Percentiles rank a stretch among this genome's conserved stretches.
Evolutionary conservation across 2,888 invertebrate species (phyloP).

Genomic region (Himalopsyche kuldschensis): DNA sequence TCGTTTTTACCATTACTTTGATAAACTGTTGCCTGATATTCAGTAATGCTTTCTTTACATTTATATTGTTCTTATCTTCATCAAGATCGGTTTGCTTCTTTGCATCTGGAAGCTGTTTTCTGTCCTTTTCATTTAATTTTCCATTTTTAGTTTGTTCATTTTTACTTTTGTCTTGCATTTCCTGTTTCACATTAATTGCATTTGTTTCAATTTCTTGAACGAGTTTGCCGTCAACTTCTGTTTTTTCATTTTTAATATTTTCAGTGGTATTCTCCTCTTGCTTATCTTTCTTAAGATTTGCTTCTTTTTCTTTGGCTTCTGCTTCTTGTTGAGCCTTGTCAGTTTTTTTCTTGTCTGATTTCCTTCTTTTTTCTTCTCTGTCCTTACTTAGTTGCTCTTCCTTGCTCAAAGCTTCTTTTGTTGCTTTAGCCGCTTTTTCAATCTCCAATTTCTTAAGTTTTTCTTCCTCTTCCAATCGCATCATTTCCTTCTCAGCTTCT

Average conservation of each 20-base stretch:
- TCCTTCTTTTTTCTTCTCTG: background rate
- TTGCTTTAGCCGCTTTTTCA: constrained; percentile 35
- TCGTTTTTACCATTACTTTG: constrained; percentile 33
- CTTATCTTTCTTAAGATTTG: constrained; percentile 23
- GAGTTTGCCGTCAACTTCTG: background rate
- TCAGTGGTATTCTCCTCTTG: constrained; percentile 32
- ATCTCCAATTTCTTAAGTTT: constrained; percentile 33
- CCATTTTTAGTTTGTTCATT: constrained; percentile 36
- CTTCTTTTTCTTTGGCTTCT: background rate
- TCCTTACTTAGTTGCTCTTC: constrained; percentile 23
- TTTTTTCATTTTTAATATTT: constrained; percentile 23
- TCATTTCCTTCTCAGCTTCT: constrained; percentile 37
- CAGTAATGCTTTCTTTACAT: constrained; percentile 37
- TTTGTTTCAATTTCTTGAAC: no score
- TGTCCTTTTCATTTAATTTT: constrained; percentile 36
- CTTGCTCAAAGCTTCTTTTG: constrained; percentile 40
- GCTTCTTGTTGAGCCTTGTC: no score
- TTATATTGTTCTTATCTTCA: background rate
- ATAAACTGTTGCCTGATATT: constrained; percentile 36
- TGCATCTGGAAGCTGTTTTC: constrained; percentile 16
- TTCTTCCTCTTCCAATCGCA: constrained; percentile 20
- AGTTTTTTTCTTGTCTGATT: no score
- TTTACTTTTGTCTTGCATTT: background rate
- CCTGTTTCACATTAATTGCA: no score
- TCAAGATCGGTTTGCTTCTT: background rate